A percentile compares a stretch with the other conserved stretches of the same genome.
phyloP scores from a whole-genome alignment of 35 echinoderm and acorn worm genomes.

The Heliocidaris tuberculata region DNA sequence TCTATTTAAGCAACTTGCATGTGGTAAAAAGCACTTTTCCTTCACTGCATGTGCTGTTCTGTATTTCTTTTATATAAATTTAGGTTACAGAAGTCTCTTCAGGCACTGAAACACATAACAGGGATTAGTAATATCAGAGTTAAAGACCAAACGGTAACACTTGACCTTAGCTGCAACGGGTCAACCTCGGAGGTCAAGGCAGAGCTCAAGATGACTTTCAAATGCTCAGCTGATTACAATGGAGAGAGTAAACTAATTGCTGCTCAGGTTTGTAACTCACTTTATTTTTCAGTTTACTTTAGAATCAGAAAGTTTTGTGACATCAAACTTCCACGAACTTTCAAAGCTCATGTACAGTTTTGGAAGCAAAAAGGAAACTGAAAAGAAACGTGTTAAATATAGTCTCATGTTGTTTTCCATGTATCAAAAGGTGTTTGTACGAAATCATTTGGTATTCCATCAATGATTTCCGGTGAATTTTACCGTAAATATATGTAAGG shows the following conservation, averaged over 20 bases:
- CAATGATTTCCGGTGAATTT: no score
- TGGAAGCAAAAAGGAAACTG: no score
- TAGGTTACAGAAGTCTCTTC: not conserved
- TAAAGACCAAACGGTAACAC: not conserved
- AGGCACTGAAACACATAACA: not conserved
- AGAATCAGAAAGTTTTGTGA: not conserved
- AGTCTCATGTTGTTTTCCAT: no score
- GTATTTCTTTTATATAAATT: not conserved
- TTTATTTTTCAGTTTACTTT: not conserved
- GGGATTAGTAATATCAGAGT: constrained; percentile 23
- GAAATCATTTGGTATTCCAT: no score
- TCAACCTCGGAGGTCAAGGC: not conserved
- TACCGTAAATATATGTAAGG: no score
- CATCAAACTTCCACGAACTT: no score
- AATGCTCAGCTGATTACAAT: not conserved
- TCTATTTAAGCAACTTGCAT: no score
- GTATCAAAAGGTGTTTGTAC: no score
- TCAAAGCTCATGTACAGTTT: no score
- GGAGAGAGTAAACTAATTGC: not conserved
- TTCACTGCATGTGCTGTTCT: no score
- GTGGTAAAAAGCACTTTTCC: no score
- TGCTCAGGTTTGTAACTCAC: not conserved
- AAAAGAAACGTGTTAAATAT: no score
- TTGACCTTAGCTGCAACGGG: constrained; percentile 10
- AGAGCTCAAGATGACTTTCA: constrained; percentile 28